Conservation (phyloP, 2,888 invertebrate genomes). For the Eudemis profundana region DNA sequence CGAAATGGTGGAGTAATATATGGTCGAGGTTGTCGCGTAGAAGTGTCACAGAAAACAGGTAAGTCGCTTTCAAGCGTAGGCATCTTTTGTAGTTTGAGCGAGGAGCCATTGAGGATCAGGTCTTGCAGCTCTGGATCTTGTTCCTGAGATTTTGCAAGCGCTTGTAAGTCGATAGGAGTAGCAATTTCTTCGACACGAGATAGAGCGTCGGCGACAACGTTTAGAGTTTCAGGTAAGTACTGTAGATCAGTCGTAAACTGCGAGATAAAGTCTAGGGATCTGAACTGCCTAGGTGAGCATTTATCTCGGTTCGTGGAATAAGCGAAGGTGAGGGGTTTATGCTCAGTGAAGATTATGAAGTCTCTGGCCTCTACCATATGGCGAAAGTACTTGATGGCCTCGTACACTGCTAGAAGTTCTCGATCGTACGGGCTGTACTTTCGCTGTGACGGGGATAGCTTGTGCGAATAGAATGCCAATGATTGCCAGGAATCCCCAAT, state of each 20-base stretch:
- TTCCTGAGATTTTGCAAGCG: slow-evolving; percentile 7
- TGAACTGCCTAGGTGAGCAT: background rate
- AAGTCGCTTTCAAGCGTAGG: too few relatives aligned
- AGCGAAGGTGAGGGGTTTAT: background rate
- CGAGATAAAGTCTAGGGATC: background rate
- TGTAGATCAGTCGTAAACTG: slow-evolving; percentile 2
- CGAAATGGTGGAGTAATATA: slow-evolving; percentile 28
- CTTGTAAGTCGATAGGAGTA: background rate
- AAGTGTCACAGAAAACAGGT: slow-evolving; percentile 10
- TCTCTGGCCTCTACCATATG: slow-evolving; percentile 2
- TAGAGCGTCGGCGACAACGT: slow-evolving; percentile 21
- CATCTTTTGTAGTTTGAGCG: background rate
- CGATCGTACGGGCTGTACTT: too few relatives aligned
- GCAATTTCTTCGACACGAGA: background rate
- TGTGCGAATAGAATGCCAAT: background rate
- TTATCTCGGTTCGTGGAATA: too few relatives aligned
- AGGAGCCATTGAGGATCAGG: background rate
- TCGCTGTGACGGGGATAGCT: too few relatives aligned
- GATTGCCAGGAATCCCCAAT: background rate
- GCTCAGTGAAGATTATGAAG: background rate
- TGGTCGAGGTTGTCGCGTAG: slow-evolving; percentile 10
- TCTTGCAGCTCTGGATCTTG: slow-evolving; percentile 11
- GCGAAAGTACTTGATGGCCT: slow-evolving; percentile 5
- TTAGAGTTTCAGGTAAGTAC: slow-evolving; percentile 8
- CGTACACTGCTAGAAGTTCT: too few relatives aligned